phyloP scores from a whole-genome alignment of 35 echinoderm and acorn worm genomes.

The Strongylocentrotus purpuratus region DNA sequence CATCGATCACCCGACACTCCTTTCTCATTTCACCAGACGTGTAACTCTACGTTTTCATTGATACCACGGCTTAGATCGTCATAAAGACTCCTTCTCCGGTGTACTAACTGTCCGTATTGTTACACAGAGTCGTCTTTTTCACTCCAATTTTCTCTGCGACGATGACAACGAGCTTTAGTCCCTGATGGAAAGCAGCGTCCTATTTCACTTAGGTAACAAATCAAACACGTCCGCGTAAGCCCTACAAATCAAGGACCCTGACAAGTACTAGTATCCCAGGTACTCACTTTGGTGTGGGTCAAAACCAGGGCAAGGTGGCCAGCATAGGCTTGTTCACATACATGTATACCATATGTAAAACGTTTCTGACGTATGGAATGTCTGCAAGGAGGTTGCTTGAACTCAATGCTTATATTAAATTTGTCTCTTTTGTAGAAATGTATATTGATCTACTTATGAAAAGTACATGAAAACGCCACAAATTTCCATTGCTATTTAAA shows the following conservation, averaged over 20 bases:
- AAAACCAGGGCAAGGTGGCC: not conserved
- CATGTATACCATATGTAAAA: not conserved
- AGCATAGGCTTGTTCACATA: not conserved
- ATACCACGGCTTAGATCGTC: not conserved
- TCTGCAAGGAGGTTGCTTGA: no score
- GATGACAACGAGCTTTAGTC: not conserved
- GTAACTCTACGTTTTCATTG: not conserved
- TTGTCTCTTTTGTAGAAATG: no score
- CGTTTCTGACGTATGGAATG: no score
- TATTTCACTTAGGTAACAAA: not conserved
- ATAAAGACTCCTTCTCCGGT: not conserved
- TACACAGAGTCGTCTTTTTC: not conserved
- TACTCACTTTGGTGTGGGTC: not conserved
- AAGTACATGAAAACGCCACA: no score
- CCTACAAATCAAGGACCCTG: not conserved
- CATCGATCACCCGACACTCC: not conserved
- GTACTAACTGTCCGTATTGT: not conserved
- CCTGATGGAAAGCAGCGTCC: slow-evolving; percentile 6
- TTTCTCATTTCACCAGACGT: not conserved
- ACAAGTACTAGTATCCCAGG: not conserved
- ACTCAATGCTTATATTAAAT: no score
- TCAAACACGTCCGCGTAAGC: no score
- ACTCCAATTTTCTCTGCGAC: not conserved
- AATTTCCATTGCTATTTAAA: no score
- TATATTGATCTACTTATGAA: no score